Evolutionary conservation across 2,888 invertebrate species (phyloP).

Genomic region (Oscheius myriophilus): DNA sequence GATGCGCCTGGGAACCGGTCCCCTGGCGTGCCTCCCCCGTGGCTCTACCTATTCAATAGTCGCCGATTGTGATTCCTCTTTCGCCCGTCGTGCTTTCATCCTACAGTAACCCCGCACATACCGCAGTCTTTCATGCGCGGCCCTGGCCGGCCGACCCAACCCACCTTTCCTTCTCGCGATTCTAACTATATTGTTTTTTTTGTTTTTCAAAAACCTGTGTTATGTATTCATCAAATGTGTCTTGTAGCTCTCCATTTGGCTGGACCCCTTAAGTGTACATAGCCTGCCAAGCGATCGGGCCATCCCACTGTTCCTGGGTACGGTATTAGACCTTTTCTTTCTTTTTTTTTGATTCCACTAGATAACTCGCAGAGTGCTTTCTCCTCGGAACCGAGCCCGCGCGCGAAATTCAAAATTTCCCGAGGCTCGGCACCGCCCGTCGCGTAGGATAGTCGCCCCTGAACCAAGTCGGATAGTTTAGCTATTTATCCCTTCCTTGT

Average conservation of each 20-base stretch:
- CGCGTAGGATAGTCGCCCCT: constrained; percentile 5
- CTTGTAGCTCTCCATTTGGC: background rate
- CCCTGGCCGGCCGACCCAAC: constrained; percentile 1
- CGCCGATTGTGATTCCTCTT: constrained; percentile 18
- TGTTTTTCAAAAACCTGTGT: background rate
- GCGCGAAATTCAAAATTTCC: constrained; percentile 9
- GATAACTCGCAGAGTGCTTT: background rate
- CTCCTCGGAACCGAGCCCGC: background rate
- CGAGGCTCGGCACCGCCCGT: constrained; percentile 14
- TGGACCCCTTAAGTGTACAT: no score
- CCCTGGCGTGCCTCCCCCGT: constrained; percentile 21
- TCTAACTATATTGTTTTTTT: background rate
- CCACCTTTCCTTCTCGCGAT: constrained; percentile 2
- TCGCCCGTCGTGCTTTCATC: constrained; percentile 22
- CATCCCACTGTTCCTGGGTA: constrained; percentile 6
- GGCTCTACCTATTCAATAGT: constrained; percentile 14
- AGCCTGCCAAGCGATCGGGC: constrained; percentile 16
- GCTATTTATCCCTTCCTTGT: constrained; percentile 20
- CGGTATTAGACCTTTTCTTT: background rate
- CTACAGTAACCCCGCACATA: background rate
- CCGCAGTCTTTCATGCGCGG: constrained; percentile 5
- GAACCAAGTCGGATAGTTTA: constrained; percentile 28
- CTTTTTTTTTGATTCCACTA: constrained; percentile 2
- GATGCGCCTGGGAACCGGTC: constrained; percentile 13
- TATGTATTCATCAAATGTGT: background rate